Evolutionary conservation across 1,140 invertebrate genomes (phyloP), one percentile per base, ranked within the genome.

Genomic region (Pseudomyrmex concolor): DNA sequence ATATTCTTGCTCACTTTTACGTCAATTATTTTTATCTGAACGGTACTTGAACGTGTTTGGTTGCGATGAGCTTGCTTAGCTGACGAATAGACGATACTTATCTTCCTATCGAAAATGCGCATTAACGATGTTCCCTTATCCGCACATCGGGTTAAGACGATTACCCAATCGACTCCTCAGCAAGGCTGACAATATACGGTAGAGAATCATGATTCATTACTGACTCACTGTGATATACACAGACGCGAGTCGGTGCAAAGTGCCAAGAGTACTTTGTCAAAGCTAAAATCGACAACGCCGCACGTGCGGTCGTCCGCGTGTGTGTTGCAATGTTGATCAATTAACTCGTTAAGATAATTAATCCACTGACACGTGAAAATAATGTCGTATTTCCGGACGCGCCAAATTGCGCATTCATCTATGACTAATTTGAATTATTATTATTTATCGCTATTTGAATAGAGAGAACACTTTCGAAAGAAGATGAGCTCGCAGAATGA

Each of bases 141-240:
- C 70, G 67, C 59, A 84, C 84, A 84, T 57, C 72, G 55, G 51
- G 70, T 59, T 70, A 84, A 63, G 70, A 78, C 82, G 83, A 86
- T 86, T 86, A 86, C 67, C 51, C 64, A 77, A 86, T 50, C 34
- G 48, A 19, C 62, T n/a, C 59, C 72, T 74, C 77, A 70, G 76
- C 72, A 86, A 60, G 50, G 22, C 74, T 50, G 60, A 76, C 84
- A 76, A 64, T 60, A 13, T 10, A 22, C 51, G 60, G 19, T 59
- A 70, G 17, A 59, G 48, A 50, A 45, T 70, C 59, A 43, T 84
- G 83, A 84, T 67, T 84, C 83, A 84, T 19, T 70, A 67, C 57
- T 84, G 82, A 84, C 73, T 84, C 82, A 84, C 54, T 70, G 68
- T 73, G 72, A 83, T 74, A 83, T 60, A 64, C 5, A 34, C 34